Percentiles rank a stretch among this genome's conserved stretches.
phyloP scores from a whole-genome alignment of 2,797 vertebrate genomes.

The Hemitrygon akajei region DNA sequence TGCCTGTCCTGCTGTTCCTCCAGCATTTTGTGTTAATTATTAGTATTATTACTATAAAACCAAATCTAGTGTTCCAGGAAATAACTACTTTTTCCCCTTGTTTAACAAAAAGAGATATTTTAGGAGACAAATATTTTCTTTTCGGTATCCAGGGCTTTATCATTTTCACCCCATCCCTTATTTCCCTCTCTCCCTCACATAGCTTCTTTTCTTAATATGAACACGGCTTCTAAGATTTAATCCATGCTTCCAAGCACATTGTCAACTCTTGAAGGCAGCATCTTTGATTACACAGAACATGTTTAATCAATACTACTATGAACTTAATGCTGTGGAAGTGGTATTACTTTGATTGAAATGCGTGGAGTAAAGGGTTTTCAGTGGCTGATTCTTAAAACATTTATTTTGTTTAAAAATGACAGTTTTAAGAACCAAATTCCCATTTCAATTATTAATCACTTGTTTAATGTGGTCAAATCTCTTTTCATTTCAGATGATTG shows the following conservation, averaged over 20 bases:
- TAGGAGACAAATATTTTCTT: neutral
- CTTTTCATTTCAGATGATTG: neutral
- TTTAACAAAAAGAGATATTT: too few species aligned
- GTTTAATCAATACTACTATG: neutral
- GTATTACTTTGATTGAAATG: neutral
- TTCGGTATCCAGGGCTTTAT: neutral
- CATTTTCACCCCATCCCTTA: neutral
- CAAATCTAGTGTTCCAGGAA: too few species aligned
- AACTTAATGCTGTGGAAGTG: neutral
- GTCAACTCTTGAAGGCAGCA: neutral
- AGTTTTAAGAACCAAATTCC: neutral
- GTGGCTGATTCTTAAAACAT: neutral
- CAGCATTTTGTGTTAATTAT: too few species aligned
- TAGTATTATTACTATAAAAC: too few species aligned
- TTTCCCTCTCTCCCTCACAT: neutral
- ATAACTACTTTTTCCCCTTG: too few species aligned
- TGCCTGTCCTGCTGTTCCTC: too few species aligned
- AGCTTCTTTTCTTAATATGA: too few species aligned
- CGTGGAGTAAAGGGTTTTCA: neutral
- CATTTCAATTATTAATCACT: neutral
- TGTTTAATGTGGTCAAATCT: neutral
- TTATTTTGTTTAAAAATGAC: neutral
- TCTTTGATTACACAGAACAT: neutral
- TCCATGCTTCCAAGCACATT: neutral
- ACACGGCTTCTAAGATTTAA: too few species aligned